Base-by-base conservation (phyloP, 1,140 invertebrate genomes). In the Neelides sp. region DNA sequence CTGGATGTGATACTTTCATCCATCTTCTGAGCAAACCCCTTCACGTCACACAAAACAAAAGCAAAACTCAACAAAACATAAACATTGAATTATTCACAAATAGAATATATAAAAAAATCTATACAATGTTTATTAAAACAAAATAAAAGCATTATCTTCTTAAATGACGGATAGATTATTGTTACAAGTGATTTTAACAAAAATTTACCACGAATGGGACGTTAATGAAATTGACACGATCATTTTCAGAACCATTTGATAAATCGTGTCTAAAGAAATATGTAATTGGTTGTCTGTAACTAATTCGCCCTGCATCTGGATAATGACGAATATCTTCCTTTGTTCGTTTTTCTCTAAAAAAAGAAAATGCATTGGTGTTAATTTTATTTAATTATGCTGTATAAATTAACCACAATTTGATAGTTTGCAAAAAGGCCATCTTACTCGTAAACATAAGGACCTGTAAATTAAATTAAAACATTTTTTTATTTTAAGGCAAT, bases 371-470 rank as follows among this genome's bases (percentile, higher is more conserved):
- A 32, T 32, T 32, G n/a, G 7, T 7, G n/a, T 8, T 8, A 8
- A 5, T 8, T n/a, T 12, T 15, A 39, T 39, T n/a, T 15, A 7
- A 39, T 7, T 39, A 39, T 7, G 15, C 5, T 39, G 13, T 7
- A 5, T n/a, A 8, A 20, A 39, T 20, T 39, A 15, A 15, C 7
- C 8, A 4, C 7, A 5, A 12, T 39, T 15, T 39, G n/a, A 20
- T 42, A 42, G 22, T 23, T 22, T 42, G n/a, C 20, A 42, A 42
- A 19, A 17, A 17, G 10, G 10, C 4, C 26, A 12, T 19, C 49
- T 45, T 53, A 52, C 55, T 50, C 32, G 36, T 56, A 59, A 35
- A 48, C 47, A 36, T 51, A 59, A 7, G 58, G 58, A n/a, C 58
- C n/a, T n/a, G n/a, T n/a, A n/a, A n/a, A n/a, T n/a, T n/a, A n/a